phyloP scores from a whole-genome alignment of 2,113 vertebrate genomes.

The Tragelaphus buxtoni region DNA sequence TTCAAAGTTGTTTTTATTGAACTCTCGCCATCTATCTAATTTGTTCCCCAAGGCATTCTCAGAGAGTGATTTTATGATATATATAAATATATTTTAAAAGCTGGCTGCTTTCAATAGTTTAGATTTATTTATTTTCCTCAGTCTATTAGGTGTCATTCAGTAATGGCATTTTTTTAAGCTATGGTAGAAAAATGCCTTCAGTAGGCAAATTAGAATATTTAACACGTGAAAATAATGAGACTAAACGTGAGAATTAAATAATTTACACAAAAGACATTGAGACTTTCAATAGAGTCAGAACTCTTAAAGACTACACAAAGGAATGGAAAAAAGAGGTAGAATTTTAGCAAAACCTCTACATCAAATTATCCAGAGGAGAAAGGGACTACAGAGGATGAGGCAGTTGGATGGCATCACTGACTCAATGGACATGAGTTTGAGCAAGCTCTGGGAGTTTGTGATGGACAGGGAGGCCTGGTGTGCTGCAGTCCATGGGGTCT shows the following conservation, averaged over 20 bases:
- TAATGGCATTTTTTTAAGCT: slow-evolving; percentile 26
- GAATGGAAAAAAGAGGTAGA: slow-evolving; percentile 27
- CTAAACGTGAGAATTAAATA: neutral
- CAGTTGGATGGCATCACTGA: neutral
- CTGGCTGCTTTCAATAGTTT: slow-evolving; percentile 29
- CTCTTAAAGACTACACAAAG: slow-evolving; percentile 19
- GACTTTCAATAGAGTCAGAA: slow-evolving; percentile 25
- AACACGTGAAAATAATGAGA: slow-evolving; percentile 25
- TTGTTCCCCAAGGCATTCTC: slow-evolving; percentile 47
- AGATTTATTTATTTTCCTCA: slow-evolving; percentile 31
- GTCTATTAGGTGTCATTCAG: slow-evolving; percentile 21
- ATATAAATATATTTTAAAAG: slow-evolving; percentile 22
- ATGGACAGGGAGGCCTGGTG: neutral
- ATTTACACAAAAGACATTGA: neutral
- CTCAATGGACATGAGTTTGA: neutral
- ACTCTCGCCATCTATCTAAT: slow-evolving; percentile 64
- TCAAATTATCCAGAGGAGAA: neutral
- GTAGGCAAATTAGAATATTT: slow-evolving; percentile 52
- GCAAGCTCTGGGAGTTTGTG: neutral
- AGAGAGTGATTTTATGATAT: slow-evolving; percentile 36
- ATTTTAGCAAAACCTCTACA: slow-evolving; percentile 59
- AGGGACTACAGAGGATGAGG: neutral
- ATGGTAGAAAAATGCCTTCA: slow-evolving; percentile 28
- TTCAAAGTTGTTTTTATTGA: slow-evolving; percentile 71
- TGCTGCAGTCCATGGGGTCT: neutral